These are phyloP conservation scores for Parapristionchus giblindavisi DNA, from an alignment of 2,888 invertebrate genomes.

Conservation along the genomic window DNA sequence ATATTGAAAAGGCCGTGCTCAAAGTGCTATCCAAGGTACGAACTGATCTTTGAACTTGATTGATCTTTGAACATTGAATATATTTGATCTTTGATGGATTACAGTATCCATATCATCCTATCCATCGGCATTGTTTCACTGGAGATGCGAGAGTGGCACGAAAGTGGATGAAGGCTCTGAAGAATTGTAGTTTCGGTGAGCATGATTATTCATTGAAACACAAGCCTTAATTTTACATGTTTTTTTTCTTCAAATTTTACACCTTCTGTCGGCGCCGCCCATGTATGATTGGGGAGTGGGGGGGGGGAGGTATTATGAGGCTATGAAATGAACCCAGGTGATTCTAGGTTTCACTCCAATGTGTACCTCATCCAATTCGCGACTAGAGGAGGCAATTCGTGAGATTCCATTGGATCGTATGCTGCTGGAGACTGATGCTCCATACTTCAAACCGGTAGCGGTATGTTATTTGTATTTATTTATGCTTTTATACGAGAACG, in stretches of 20 bases:
- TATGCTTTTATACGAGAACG: too few relatives aligned
- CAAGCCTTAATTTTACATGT: too few relatives aligned
- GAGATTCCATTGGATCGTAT: slow-evolving; percentile 15
- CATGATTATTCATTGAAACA: neutral
- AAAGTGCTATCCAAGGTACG: neutral
- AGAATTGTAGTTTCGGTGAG: neutral
- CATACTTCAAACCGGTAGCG: slow-evolving; percentile 1
- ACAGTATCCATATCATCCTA: slow-evolving; percentile 22
- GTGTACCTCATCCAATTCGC: too few relatives aligned
- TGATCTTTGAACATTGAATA: neutral
- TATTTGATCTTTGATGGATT: neutral
- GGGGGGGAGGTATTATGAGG: too few relatives aligned
- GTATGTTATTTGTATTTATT: too few relatives aligned
- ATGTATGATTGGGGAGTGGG: too few relatives aligned
- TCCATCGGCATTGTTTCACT: slow-evolving; percentile 29
- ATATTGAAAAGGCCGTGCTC: slow-evolving; percentile 11
- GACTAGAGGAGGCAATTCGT: neutral
- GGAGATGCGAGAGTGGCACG: neutral
- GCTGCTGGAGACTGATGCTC: slow-evolving; percentile 20
- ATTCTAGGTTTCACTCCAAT: too few relatives aligned
- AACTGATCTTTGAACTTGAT: neutral
- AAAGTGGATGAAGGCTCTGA: slow-evolving; percentile 20
- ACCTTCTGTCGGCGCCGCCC: too few relatives aligned
- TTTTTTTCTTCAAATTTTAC: too few relatives aligned
- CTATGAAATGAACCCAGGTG: too few relatives aligned